Evolutionary conservation across 1,140 invertebrate species (phyloP), one percentile per base, ranked within the genome.

Genomic region (Anastatus disparis): DNA sequence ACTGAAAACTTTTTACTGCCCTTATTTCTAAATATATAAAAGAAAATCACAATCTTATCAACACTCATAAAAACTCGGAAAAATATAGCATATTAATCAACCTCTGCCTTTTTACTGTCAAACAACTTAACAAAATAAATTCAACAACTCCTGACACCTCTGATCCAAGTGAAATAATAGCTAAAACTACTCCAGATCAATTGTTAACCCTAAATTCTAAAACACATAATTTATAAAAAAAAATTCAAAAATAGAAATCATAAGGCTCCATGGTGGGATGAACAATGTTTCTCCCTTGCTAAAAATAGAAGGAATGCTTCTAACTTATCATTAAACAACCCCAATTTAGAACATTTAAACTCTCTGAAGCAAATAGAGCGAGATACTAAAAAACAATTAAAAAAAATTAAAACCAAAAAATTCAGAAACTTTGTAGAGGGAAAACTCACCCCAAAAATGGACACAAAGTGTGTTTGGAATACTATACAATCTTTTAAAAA

Each of bases 11-110:
- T n/a, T n/a, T n/a, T n/a, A n/a, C n/a, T n/a, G n/a, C n/a, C n/a
- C n/a, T n/a, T n/a, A n/a, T 42, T 42, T 17, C 1, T 3, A 59
- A 24, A 24, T 59, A n/a, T 27, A 22, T 22, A 13, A 24, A 40
- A 9, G 17, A 40, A 26, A 2, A 59, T 13, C 3, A 2, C 4
- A 20, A 8, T 9, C 0, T 12, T 4, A 42, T 44, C 24, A n/a
- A 35, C 17, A 26, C 13, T 27, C 13, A 7, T 15, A 24, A 22
- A 24, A 3, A 7, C 7, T 1, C 24, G 2, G 12, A 42, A 10
- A 59, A 59, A 59, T 42, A 42, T 24, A 59, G 44, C 13, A 2
- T 42, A 10, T 10, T 59, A 24, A 59, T 26, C 1, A 62, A 62
- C n/a, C 8, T 38, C 8, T 2, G 8, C 26, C 29, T 48, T 2